Conservation (phyloP, 2,888 invertebrate genomes). For the Griposia aprilina region DNA sequence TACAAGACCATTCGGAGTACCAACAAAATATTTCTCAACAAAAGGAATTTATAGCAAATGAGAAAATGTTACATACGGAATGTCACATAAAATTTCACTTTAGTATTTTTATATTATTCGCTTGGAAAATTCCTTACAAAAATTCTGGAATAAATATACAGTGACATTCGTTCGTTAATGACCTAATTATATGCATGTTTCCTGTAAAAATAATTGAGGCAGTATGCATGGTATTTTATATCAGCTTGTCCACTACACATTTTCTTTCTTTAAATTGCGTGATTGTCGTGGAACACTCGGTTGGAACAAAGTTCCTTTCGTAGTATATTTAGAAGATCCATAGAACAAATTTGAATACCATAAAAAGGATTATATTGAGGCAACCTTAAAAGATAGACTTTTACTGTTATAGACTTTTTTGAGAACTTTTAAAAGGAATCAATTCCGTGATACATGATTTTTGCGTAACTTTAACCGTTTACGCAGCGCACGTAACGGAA, state of each 20-base stretch:
- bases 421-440: too few relatives aligned
- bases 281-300: too few relatives aligned
- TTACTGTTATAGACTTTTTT: too few relatives aligned
- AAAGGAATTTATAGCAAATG: slow-evolving; percentile 56
- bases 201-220: slow-evolving; percentile 18
- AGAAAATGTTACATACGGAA: slow-evolving; percentile 58
- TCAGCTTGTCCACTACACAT: background rate
- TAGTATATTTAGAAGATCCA: too few relatives aligned
- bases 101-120: slow-evolving; percentile 49
- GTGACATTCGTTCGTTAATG: slow-evolving; percentile 10
- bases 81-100: slow-evolving; percentile 48
- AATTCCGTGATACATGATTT: too few relatives aligned
- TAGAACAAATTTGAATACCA: too few relatives aligned
- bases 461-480: too few relatives aligned
- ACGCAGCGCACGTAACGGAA: too few relatives aligned
- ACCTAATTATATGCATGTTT: slow-evolving; percentile 18
- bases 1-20: slow-evolving; percentile 27
- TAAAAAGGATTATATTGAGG: too few relatives aligned
- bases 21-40: slow-evolving; percentile 43
- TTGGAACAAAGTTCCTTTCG: too few relatives aligned
- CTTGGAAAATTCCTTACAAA: slow-evolving; percentile 40
- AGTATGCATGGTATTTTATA: background rate
- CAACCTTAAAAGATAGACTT: too few relatives aligned
- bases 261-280: too few relatives aligned
- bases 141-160: slow-evolving; percentile 53